phyloP scores from a whole-genome alignment of 2,113 vertebrate species.

The Pelvicachromis taeniatus region DNA sequence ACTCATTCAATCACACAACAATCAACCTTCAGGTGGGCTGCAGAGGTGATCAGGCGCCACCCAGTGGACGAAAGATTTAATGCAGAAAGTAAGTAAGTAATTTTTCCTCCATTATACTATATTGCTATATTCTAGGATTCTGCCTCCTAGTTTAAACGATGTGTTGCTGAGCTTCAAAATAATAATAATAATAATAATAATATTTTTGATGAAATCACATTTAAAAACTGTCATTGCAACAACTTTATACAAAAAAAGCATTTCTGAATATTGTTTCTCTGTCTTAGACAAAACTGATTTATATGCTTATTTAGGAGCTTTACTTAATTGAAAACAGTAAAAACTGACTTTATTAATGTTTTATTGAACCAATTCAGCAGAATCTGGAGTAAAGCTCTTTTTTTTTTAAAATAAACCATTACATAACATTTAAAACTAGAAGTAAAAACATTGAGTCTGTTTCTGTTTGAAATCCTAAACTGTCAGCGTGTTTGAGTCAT shows the following conservation, averaged over 20 bases:
- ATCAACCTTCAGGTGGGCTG: neutral
- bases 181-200: neutral
- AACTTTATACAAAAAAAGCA: neutral
- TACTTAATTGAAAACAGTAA: neutral
- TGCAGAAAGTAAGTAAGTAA: neutral
- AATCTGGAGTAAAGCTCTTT: neutral
- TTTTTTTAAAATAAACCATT: neutral
- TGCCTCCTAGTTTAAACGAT: neutral
- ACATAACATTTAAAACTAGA: conserved; percentile 6
- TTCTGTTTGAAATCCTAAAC: neutral
- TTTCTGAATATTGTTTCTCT: neutral
- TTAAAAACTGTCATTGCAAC: neutral
- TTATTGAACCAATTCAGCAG: neutral
- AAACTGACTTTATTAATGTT: neutral
- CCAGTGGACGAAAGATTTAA: conserved; percentile 7
- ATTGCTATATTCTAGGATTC: neutral
- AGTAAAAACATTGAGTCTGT: neutral
- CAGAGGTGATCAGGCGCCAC: conserved; percentile 24
- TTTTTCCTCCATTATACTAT: neutral
- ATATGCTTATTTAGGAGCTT: neutral
- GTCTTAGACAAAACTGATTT: neutral
- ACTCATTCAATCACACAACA: neutral
- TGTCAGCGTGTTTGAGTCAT: neutral
- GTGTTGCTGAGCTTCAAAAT: neutral
- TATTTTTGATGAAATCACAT: neutral